Base-by-base conservation (phyloP, 1,140 invertebrate species). In the Procambarus virginalis region DNA sequence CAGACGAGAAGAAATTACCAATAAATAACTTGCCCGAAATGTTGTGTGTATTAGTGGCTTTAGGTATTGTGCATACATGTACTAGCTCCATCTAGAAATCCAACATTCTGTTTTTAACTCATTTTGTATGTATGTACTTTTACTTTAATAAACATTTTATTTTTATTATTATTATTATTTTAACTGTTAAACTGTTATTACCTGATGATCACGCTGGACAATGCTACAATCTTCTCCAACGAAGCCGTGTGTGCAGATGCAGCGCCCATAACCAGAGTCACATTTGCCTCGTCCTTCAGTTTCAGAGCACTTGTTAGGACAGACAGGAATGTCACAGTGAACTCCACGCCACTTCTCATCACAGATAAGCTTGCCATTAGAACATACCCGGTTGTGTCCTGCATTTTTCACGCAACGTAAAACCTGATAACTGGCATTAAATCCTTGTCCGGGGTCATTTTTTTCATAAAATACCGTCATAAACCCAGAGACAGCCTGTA, bases 371-470 rank as follows among this genome's bases (percentile, higher is more conserved):
- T 91, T 87, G 14, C 84, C 85, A 17, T 78, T 95, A 46, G 95
- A 94, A 93, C 98, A 98, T 20, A 96, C 94, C 73, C 97, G 95
- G 83, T 97, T 97, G 64, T 93, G 93, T 1, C 95, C 93, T 93
- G 97, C 97, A 83, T 95, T 95, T 5, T 95, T 94, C 2, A 96
- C 95, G 93, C 97, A 98, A 1, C 95, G 96, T 92, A 97, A 95
- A 0, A 98, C 95, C 64, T 95, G 95, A 92, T 97, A 98, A 20
- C 97, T 96, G 0, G 97, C 97, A 94, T 98, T 98, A 93, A 99
- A 99, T 0, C 97, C 97, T 93, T 97, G 96, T 17, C 95, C 95
- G 0, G 94, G 93, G 22, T 96, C 95, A 81, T 93, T 96, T 95
- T 93, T 93, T 90, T 94, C 93, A 92, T 94, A 95, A 87, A 94